phyloP scores from a whole-genome alignment of 53 echinoderm and acorn worm genomes.

The Pentamera pediparva region DNA sequence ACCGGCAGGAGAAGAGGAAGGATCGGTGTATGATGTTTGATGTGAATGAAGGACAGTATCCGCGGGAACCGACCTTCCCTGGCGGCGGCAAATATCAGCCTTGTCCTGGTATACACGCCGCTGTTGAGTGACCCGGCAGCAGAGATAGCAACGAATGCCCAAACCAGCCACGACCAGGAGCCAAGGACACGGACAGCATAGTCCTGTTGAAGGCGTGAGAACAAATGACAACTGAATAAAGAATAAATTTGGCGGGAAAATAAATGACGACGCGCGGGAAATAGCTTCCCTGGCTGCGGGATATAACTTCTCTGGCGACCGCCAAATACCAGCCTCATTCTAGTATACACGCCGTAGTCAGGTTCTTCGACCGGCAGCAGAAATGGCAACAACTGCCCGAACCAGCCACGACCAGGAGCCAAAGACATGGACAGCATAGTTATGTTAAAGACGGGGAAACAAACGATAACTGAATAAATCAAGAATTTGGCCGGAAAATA shows the following conservation, averaged over 20 bases:
- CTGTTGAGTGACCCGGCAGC: constrained; percentile 42
- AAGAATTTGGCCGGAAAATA: too few relatives aligned
- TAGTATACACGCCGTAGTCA: constrained; percentile 19
- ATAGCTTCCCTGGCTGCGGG: too few relatives aligned
- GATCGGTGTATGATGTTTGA: constrained; percentile 66
- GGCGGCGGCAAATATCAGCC: constrained; percentile 75
- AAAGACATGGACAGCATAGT: constrained; percentile 32
- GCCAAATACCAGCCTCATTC: constrained; percentile 60
- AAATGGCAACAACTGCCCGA: constrained; percentile 48
- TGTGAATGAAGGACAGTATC: constrained; percentile 63
- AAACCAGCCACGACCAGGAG: constrained; percentile 48
- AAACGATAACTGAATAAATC: too few relatives aligned
- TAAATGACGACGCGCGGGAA: too few relatives aligned
- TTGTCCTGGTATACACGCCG: constrained; percentile 9
- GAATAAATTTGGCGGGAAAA: too few relatives aligned
- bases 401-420: constrained; percentile 49
- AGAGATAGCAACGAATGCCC: constrained; percentile 50
- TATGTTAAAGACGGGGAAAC: too few relatives aligned
- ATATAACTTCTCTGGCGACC: constrained; percentile 76
- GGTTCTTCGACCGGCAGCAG: constrained; percentile 36
- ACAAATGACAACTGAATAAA: too few relatives aligned
- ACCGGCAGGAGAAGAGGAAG: constrained; percentile 64
- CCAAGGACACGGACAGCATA: constrained; percentile 37
- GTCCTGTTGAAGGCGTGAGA: constrained; percentile 16
- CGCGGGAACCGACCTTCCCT: constrained; percentile 81